A percentile compares a stretch with the other conserved stretches of the same genome.
Conservation (phyloP, 2,888 invertebrate species). For the Nomada goodeniana region DNA sequence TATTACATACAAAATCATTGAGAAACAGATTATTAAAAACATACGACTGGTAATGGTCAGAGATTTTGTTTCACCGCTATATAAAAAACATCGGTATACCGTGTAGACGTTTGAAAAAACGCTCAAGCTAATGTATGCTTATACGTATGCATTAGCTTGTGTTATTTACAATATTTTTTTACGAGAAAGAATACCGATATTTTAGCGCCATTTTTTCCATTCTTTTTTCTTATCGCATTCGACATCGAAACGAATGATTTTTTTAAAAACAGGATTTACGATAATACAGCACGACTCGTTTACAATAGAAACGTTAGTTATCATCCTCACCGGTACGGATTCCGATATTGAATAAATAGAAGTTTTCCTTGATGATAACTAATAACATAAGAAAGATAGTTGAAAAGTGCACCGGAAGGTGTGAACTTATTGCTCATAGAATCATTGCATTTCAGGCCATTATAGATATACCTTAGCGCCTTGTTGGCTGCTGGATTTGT, state of each 20-base stretch:
- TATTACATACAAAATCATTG: not conserved
- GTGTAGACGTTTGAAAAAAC: not conserved
- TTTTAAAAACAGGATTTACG: slow-evolving; percentile 9
- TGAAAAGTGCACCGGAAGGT: slow-evolving; percentile 68
- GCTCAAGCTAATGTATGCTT: not conserved
- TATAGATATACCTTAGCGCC: slow-evolving; percentile 86
- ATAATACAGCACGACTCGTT: slow-evolving; percentile 37
- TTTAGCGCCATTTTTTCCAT: slow-evolving; percentile 13
- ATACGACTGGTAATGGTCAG: slow-evolving; percentile 29
- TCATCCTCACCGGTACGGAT: slow-evolving; percentile 65
- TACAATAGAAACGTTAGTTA: slow-evolving; percentile 46
- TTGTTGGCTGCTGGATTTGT: slow-evolving; percentile 85
- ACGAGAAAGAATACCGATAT: slow-evolving; percentile 45
- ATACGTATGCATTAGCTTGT: not conserved
- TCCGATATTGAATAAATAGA: slow-evolving; percentile 61
- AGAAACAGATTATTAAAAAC: slow-evolving; percentile 18
- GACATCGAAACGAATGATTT: slow-evolving; percentile 21
- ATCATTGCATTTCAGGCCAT: slow-evolving; percentile 69
- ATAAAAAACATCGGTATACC: slow-evolving; percentile 42
- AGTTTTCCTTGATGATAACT: slow-evolving; percentile 63
- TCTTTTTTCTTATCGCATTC: not conserved
- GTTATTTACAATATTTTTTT: not conserved
- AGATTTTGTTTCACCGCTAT: slow-evolving; percentile 13
- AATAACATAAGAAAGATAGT: slow-evolving; percentile 67
- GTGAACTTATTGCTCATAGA: slow-evolving; percentile 62